A percentile compares a stretch with the other conserved stretches of the same genome.
These are phyloP conservation scores for Diadegma fenestrale DNA, from an alignment of 2,888 invertebrate species.

Conservation along the genomic window DNA sequence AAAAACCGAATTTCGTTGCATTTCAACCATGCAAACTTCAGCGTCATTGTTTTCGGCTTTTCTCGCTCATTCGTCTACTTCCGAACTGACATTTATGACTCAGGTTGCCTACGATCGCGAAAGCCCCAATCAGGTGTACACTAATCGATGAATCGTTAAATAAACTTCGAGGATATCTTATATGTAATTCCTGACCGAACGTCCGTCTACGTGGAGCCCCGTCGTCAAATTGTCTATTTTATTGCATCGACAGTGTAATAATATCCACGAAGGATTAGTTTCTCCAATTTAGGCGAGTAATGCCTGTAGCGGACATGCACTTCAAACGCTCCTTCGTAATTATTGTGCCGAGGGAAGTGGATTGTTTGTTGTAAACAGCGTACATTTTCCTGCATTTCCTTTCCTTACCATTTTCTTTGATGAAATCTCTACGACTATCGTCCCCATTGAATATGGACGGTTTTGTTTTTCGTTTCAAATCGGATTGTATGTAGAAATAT, in stretches of 20 bases:
- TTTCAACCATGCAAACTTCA: no score
- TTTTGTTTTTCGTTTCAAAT: not conserved
- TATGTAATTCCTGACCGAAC: slow-evolving; percentile 32
- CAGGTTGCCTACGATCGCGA: not conserved
- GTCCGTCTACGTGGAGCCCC: not conserved
- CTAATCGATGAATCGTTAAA: slow-evolving; percentile 29
- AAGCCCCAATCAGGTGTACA: not conserved
- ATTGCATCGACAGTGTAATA: not conserved
- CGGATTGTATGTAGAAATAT: not conserved
- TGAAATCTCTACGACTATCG: not conserved
- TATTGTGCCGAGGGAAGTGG: slow-evolving; percentile 28
- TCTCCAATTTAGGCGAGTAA: not conserved
- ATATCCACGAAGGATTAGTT: slow-evolving; percentile 23
- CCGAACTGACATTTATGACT: not conserved
- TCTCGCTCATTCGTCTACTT: not conserved
- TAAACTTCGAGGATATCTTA: slow-evolving; percentile 33
- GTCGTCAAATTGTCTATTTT: slow-evolving; percentile 2
- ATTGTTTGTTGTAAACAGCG: not conserved
- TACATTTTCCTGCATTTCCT: not conserved
- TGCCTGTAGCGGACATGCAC: slow-evolving; percentile 2
- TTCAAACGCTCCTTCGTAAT: slow-evolving; percentile 19
- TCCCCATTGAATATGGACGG: not conserved
- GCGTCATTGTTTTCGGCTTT: not conserved
- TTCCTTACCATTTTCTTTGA: not conserved
- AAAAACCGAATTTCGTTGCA: no score